These are phyloP conservation scores for Ammodytes dubius DNA, from an alignment of 2,113 vertebrate genomes.

Conservation along the genomic window DNA sequence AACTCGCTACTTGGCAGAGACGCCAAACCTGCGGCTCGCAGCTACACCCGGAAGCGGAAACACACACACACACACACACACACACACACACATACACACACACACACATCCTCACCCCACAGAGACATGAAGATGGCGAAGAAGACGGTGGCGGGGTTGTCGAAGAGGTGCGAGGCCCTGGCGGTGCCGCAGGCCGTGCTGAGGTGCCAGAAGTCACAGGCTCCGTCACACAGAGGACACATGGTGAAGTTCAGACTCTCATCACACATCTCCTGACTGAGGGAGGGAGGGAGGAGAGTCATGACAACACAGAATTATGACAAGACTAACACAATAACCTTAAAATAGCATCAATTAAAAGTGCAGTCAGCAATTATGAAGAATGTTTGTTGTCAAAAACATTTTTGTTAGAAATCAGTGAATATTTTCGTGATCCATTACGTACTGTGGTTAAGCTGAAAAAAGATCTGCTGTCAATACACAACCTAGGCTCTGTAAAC, in stretches of 20 bases:
- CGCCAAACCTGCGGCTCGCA: no score
- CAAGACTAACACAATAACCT: not conserved
- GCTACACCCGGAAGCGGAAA: no score
- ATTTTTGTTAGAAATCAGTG: no score
- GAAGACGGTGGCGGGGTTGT: slow-evolving; percentile 97
- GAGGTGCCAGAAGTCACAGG: slow-evolving; percentile 96
- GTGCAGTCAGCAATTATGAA: no score
- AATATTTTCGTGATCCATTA: no score
- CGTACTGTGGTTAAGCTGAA: no score
- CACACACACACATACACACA: not conserved
- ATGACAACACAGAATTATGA: not conserved
- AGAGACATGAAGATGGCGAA: slow-evolving; percentile 99
- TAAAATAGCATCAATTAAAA: not conserved
- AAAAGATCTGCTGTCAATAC: no score
- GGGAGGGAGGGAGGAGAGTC: not conserved
- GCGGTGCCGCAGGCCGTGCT: slow-evolving; percentile 94
- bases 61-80: slow-evolving; percentile 5
- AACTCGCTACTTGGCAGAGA: no score
- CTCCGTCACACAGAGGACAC: slow-evolving; percentile 97
- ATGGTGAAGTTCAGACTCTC: slow-evolving; percentile 93
- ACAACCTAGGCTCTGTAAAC: no score
- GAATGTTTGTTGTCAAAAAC: no score
- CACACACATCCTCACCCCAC: slow-evolving; percentile 89
- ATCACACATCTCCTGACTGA: slow-evolving; percentile 96
- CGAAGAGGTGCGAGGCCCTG: slow-evolving; percentile 95